Evolutionary conservation across 2,888 invertebrate genomes (phyloP).

Genomic region (Steinernema hermaphroditum): DNA sequence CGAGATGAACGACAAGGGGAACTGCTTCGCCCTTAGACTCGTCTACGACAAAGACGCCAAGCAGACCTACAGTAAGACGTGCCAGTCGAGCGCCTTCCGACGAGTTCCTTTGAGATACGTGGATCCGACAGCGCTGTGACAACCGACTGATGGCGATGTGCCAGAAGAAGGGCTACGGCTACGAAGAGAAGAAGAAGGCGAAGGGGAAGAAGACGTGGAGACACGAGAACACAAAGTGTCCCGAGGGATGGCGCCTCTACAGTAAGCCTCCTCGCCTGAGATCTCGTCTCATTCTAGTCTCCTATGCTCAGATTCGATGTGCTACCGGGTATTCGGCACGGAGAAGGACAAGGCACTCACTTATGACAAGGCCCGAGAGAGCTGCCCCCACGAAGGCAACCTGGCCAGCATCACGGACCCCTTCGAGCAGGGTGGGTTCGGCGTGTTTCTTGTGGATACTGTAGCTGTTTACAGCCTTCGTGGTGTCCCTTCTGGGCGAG

Average conservation of each 20-base stretch:
- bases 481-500: not conserved
- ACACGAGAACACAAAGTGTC: slow-evolving; percentile 1
- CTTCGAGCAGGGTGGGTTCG: not conserved
- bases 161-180: not conserved
- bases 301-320: slow-evolving; percentile 1
- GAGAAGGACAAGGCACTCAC: not conserved
- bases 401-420: slow-evolving; percentile 11
- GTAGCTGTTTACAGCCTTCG: not conserved
- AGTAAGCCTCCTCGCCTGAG: too few species aligned
- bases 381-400: not conserved
- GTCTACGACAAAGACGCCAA: not conserved
- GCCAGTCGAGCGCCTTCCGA: not conserved
- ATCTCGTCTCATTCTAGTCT: too few species aligned
- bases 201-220: not conserved
- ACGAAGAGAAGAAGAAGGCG: not conserved
- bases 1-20: not conserved
- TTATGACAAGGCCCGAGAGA: not conserved
- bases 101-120: not conserved
- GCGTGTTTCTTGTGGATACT: not conserved
- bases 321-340: slow-evolving; percentile 5
- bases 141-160: slow-evolving; percentile 16
- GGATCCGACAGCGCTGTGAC: slow-evolving; percentile 12
- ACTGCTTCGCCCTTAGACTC: not conserved
- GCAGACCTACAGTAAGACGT: not conserved
- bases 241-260: not conserved